Conservation (phyloP, 2,113 vertebrate genomes). For the Spilogale gracilis region DNA sequence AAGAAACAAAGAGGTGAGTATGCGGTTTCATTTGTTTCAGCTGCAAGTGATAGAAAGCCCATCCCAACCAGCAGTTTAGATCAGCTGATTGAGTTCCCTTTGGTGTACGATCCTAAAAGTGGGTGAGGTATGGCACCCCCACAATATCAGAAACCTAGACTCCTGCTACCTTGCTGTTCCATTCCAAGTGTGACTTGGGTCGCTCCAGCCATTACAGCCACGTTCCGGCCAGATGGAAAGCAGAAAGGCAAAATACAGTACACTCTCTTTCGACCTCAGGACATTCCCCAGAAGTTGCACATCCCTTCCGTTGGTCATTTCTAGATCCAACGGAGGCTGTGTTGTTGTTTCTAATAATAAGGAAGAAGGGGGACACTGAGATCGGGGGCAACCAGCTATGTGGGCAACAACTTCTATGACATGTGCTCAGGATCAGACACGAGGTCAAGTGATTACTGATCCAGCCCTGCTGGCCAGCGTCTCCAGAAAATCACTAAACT, state of each 20-base stretch:
- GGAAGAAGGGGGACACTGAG: background rate
- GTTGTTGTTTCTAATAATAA: background rate
- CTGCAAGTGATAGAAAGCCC: background rate
- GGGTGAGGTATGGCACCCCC: background rate
- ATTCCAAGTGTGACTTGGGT: background rate
- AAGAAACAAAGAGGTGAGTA: no score
- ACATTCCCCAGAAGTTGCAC: background rate
- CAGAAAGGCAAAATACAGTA: background rate
- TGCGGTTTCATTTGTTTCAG: background rate
- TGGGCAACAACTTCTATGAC: background rate
- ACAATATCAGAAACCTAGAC: background rate
- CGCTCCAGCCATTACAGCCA: background rate
- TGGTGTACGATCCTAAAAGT: background rate
- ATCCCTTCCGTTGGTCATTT: background rate
- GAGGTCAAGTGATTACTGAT: background rate
- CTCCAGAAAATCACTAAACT: background rate
- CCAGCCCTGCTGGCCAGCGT: no score
- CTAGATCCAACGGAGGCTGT: background rate
- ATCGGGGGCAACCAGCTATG: background rate
- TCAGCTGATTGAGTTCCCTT: background rate
- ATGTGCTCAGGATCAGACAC: background rate
- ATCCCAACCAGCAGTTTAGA: background rate
- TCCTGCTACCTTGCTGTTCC: background rate
- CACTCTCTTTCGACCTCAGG: background rate
- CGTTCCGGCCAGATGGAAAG: background rate